A percentile compares a stretch with the other conserved stretches of the same genome.
Conservation (phyloP, 2,797 vertebrate genomes). For the Pristis pectinata region DNA sequence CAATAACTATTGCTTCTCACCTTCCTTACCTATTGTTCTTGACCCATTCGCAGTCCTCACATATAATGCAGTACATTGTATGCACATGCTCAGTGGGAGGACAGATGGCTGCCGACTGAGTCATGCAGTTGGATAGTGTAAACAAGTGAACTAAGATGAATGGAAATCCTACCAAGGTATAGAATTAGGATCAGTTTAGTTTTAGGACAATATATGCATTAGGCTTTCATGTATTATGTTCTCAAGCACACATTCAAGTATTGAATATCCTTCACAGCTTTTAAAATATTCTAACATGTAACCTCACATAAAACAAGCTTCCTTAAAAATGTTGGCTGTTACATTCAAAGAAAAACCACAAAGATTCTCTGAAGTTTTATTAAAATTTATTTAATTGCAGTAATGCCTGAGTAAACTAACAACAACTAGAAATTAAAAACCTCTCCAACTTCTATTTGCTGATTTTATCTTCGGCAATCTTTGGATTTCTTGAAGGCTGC, state of each 20-base stretch:
- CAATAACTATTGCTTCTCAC: background rate
- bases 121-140: background rate
- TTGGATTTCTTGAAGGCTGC: background rate
- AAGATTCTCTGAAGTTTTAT: background rate
- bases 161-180: background rate
- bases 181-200: background rate
- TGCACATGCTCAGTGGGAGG: background rate
- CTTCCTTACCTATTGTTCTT: background rate
- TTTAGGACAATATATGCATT: background rate
- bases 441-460: background rate
- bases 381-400: background rate
- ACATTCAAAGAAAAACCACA: background rate
- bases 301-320: background rate
- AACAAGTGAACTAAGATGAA: conserved; percentile 18
- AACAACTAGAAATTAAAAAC: background rate
- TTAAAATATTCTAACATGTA: background rate
- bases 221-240: background rate
- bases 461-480: background rate
- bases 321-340: background rate
- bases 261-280: background rate
- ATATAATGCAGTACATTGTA: background rate
- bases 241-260: background rate
- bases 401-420: background rate
- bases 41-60: background rate
- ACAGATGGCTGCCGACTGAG: background rate